Conservation (phyloP, 2,113 vertebrate genomes). For the Gorsachius goisagi region DNA sequence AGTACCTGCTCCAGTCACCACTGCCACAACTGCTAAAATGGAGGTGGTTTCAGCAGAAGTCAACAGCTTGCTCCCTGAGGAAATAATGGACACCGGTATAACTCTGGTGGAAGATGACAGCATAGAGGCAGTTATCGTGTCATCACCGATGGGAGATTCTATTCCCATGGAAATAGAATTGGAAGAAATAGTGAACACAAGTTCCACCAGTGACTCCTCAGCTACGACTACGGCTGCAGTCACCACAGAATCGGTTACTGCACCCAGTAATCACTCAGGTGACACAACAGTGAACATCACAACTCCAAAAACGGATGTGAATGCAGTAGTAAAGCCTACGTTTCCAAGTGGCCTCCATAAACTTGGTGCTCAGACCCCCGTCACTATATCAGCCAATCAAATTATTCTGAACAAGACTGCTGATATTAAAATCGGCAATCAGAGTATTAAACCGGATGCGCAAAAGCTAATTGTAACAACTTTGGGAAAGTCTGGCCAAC, state of each 20-base stretch:
- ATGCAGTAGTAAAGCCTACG: conserved; percentile 70
- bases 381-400: conserved; percentile 89
- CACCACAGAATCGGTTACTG: conserved; percentile 68
- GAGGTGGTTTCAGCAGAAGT: conserved; percentile 97
- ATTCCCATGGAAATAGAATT: conserved; percentile 83
- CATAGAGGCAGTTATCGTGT: conserved; percentile 79
- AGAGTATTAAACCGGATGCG: conserved; percentile 89
- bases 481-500: conserved; percentile 89
- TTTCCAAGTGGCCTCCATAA: conserved; percentile 84
- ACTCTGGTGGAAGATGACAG: conserved; percentile 88
- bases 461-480: conserved; percentile 94
- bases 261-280: conserved; percentile 73
- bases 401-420: conserved; percentile 91
- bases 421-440: conserved; percentile 81
- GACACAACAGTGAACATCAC: conserved; percentile 63
- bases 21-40: conserved; percentile 76
- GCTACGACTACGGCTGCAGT: conserved; percentile 10
- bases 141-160: conserved; percentile 82
- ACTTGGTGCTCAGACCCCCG: conserved; percentile 80
- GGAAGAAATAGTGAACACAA: conserved; percentile 81
- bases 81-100: conserved; percentile 95
- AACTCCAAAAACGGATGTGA: conserved; percentile 73
- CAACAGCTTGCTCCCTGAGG: conserved; percentile 96
- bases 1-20: conserved; percentile 59
- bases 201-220: conserved; percentile 60